Base-by-base conservation (phyloP, 2,113 vertebrate species). In the Colius striatus region DNA sequence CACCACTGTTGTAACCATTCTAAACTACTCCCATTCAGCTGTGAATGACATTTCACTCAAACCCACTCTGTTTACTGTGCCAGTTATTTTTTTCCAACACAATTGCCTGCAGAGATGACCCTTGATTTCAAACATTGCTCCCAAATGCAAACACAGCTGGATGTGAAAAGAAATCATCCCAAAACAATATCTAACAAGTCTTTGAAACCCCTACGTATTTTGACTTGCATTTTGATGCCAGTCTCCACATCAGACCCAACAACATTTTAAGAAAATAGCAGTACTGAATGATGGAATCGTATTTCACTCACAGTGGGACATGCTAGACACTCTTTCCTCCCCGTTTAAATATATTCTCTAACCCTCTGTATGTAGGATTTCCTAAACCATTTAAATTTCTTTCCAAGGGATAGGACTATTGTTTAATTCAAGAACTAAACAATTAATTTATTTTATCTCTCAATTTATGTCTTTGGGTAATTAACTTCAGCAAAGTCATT, bases 191-290 rank as follows among this genome's bases (percentile, higher is more conserved):
- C 84, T 91, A 89, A 91, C 94, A 66, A 41, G 71, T 86, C 71
- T 94, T 94, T 92, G 84, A 95, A 96, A 72, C 53, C 51, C 16
- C 32, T 76, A 58, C 50, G 57, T 94, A 82, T 70, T 78, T 89
- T 94, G 17, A 77, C 70, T 87, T 97, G 34, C 81, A 82, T 97
- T 95, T 95, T 76, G 26, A 95, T 97, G 92, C 53, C 97, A 95
- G 81, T 94, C 62, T 90, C n/a, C 38, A 54, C 65, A 83, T 79
- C 94, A 92, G 93, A 84, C 22, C 53, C 29, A 87, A 76, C 2
- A 94, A 62, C 18, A 73, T 83, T 93, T 95, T 91, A 95, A 94
- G 66, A 95, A 96, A 96, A 96, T 62, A 93, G 92, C 70, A 81
- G 25, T 85, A 70, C 63, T 77, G 71, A 90, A 89, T 81, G 72